These are phyloP conservation scores for Cyclura pinguis DNA, from an alignment of 2,797 vertebrate genomes.

Conservation along the genomic window DNA sequence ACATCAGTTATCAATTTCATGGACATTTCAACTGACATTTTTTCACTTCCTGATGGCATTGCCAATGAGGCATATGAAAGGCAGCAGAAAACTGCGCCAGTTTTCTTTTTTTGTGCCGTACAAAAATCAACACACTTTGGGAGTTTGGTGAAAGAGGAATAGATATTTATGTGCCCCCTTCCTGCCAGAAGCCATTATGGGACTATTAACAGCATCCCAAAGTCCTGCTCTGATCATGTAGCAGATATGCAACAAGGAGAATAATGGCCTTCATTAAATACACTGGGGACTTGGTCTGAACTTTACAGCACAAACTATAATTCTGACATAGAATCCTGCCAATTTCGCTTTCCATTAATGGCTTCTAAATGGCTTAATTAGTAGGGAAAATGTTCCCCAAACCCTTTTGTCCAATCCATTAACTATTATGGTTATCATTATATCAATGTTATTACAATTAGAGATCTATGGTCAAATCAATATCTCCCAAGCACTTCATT, in stretches of 20 bases:
- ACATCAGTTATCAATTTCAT: constrained; percentile 27
- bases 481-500: not conserved
- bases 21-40: constrained; percentile 9
- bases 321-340: not conserved
- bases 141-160: not conserved
- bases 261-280: not conserved
- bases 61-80: not conserved
- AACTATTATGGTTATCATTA: not conserved
- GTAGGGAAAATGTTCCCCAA: constrained; percentile 10
- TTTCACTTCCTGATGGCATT: not conserved
- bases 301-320: constrained; percentile 20
- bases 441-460: not conserved
- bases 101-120: not conserved
- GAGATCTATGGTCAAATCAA: not conserved
- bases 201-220: constrained; percentile 5
- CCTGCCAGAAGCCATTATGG: not conserved
- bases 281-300: constrained; percentile 13
- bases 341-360: constrained; percentile 3
- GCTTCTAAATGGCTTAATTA: constrained; percentile 3
- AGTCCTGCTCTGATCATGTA: not conserved
- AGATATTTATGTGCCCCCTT: constrained; percentile 8
- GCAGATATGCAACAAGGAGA: not conserved
- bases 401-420: not conserved
- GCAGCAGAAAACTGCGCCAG: not conserved
- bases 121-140: constrained; percentile 10